Evolutionary conservation across 1,140 invertebrate species (phyloP).

Genomic region (Cherax quadricarinatus): DNA sequence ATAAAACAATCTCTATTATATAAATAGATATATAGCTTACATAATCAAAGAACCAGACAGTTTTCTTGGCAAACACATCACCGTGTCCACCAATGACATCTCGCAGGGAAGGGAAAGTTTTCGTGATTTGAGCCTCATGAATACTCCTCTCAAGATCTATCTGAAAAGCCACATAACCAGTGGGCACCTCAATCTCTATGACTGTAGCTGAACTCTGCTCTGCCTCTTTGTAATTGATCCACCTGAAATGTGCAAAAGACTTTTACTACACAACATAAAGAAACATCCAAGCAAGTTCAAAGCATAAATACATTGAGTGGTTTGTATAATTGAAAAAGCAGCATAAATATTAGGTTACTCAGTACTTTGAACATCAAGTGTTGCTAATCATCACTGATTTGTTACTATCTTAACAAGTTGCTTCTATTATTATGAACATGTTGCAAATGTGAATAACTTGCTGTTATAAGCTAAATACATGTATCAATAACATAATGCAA

Average conservation of each 20-base stretch:
- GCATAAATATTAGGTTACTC: too few relatives aligned
- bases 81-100: conserved; percentile 75
- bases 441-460: too few relatives aligned
- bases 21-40: conserved; percentile 70
- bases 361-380: too few relatives aligned
- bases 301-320: too few relatives aligned
- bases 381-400: too few relatives aligned
- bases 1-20: neutral
- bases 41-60: conserved; percentile 78
- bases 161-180: conserved; percentile 81
- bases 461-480: too few relatives aligned
- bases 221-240: conserved; percentile 87
- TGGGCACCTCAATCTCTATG: conserved; percentile 80
- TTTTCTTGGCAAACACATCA: conserved; percentile 74
- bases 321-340: too few relatives aligned
- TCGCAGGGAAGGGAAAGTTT: conserved; percentile 75
- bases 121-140: conserved; percentile 78
- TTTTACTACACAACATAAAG: neutral
- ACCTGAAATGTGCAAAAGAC: conserved; percentile 77
- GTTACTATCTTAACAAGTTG: too few relatives aligned
- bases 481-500: too few relatives aligned
- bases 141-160: conserved; percentile 86
- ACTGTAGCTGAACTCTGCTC: conserved; percentile 79
- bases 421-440: too few relatives aligned
- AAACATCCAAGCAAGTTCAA: neutral